Base-by-base conservation (phyloP, 2,888 invertebrate species). In the Drymonia ruficornis region DNA sequence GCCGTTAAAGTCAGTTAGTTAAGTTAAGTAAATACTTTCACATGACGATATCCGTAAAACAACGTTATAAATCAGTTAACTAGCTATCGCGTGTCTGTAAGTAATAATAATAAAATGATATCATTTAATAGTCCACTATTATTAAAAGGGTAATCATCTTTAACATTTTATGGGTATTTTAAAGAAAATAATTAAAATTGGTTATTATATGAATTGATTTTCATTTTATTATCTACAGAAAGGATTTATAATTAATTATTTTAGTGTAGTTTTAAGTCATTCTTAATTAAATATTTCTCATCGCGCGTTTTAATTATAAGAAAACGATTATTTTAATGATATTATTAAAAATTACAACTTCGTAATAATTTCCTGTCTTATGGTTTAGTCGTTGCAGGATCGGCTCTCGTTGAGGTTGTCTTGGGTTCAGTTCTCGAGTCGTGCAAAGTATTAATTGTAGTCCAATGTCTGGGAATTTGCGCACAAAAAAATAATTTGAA, bases 31-130 rank as follows among this genome's bases (percentile, higher is more conserved):
- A 36, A 36, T 36, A 29, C 29, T 31, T 46, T 29, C 15, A 28
- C 13, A 43, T 19, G 7, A 19, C 23, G 23, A 23, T 23, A 23
- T 7, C 12, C 31, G 12, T 12, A 31, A 31, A 11, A 31, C 11
- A 9, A 9, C 31, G 11, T 9, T 31, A 31, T 36, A 36, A 36
- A 36, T 36, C 31, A 34, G 5, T 36, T 13, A 23, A 13, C 13
- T 6, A n/a, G 12, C 13, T 38, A 40, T 43, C 31, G n/a, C 50
- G 18, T 40, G 43, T 18, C 36, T 48, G 48, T 16, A 40, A 40
- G 2, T 8, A 23, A 31, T 40, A 40, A 40, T 40, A 11, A 16
- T 40, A 15, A 40, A 40, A 40, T 16, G 1, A 9, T 16, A 16
- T 40, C 9, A 40, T 6, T 40, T 40, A 16, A 40, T 40, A n/a